A percentile compares a stretch with the other conserved stretches of the same genome.
Evolutionary conservation across 2,888 invertebrate genomes (phyloP).

Genomic region (Thymelicus sylvestris): DNA sequence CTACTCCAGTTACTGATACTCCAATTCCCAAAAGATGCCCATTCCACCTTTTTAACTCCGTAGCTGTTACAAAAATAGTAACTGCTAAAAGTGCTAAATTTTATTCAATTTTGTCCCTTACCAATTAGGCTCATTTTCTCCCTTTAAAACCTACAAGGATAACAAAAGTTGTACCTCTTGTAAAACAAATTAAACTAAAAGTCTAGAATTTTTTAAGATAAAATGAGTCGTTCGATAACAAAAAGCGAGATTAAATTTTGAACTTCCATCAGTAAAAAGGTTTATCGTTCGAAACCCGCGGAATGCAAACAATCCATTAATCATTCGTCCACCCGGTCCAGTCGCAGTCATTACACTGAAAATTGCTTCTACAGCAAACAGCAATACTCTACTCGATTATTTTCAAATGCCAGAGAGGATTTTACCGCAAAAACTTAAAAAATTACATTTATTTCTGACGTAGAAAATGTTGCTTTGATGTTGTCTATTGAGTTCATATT

Average conservation of each 20-base stretch:
- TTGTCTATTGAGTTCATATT: constrained; percentile 1
- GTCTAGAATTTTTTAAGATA: background rate
- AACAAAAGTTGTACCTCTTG: too few species aligned
- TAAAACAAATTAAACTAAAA: background rate
- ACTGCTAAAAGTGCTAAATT: too few species aligned
- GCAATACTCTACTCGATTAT: constrained; percentile 13
- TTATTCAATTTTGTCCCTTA: too few species aligned
- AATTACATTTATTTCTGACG: background rate
- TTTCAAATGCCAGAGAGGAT: constrained; percentile 10
- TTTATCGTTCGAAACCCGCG: constrained; percentile 17
- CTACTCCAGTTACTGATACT: too few species aligned
- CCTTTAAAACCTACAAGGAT: too few species aligned
- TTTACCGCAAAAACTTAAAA: constrained; percentile 7
- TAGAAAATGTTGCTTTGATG: constrained; percentile 10
- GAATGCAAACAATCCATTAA: constrained; percentile 28
- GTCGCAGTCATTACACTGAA: constrained; percentile 28
- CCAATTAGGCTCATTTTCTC: too few species aligned
- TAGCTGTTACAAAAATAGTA: too few species aligned
- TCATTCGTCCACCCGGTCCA: constrained; percentile 8
- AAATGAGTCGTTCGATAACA: background rate
- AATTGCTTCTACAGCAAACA: constrained; percentile 23
- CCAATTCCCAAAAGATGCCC: too few species aligned
- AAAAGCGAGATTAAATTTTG: constrained; percentile 10
- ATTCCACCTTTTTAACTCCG: too few species aligned
- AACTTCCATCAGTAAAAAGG: constrained; percentile 22